Evolutionary conservation across 2,797 vertebrate genomes (phyloP), one percentile per base, ranked within the genome.

Genomic region (Coregonus sp.): DNA sequence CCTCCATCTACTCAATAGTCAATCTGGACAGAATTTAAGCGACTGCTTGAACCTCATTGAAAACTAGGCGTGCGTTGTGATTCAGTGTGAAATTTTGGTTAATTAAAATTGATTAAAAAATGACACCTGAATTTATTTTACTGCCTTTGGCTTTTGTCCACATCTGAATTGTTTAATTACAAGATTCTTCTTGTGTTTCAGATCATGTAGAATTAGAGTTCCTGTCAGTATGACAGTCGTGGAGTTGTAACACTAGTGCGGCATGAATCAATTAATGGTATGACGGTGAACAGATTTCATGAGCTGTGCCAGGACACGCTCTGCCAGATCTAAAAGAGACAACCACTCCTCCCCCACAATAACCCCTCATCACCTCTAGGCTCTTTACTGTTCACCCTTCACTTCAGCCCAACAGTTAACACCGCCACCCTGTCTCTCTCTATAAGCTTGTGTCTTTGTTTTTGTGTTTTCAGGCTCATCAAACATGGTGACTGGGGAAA

Each of bases 401-500:
- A 76, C 80, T 80, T 86, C 72, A 79, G 69, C 78, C 74, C 78
- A 79, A 63, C 69, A 31, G 33, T 78, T 81, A 80, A 78, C 82
- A 75, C 75, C 20, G 78, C 82, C 20, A 47, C 14, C 7, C 56
- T 40, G 31, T 40, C 70, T 15, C 61, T 15, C 54, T 67, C 11
- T 25, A 54, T 67, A 33, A 35, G 70, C 63, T 18, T 61, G 47
- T 63, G 72, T 7, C 75, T 88, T 91, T 91, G 80, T 92, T 85
- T 87, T 79, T 88, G 79, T 88, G 86, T 92, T 94, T 93, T 70
- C 94, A 99, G 98, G 98, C 86, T 98, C 98, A 7, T 99, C 98
- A 90, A 99, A 98, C 92, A 97, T 98, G 96, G 98, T 99, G 85
- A 99, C 98, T 74, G 98, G 98, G 85, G 98, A 99, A 93, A 99